Percentiles rank a stretch among this genome's conserved stretches.
Conservation (phyloP, 2,113 vertebrate species). For the Triplophysa siluroides region DNA sequence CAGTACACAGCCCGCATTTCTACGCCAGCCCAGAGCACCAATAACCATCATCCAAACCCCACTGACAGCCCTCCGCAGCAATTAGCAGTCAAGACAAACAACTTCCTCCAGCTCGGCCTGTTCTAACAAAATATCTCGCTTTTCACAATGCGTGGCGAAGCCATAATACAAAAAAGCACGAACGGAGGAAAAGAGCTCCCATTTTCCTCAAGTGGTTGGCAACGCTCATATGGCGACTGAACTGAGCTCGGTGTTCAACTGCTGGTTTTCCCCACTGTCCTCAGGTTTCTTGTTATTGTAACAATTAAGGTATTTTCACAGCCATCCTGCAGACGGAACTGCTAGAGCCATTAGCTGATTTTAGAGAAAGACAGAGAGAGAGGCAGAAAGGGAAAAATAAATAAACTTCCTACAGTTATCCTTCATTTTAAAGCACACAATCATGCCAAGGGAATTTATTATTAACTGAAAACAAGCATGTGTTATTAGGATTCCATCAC, state of each 20-base stretch:
- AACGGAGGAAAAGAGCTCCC: neutral
- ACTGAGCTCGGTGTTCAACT: conserved; percentile 27
- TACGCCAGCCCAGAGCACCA: conserved; percentile 53
- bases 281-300: conserved; percentile 49
- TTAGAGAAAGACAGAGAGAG: conserved; percentile 10
- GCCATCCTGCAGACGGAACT: conserved; percentile 49
- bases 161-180: conserved; percentile 10
- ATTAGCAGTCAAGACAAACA: conserved; percentile 34
- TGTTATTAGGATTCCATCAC: neutral
- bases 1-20: conserved; percentile 31
- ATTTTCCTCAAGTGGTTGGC: conserved; percentile 25
- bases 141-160: neutral
- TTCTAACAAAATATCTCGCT: conserved; percentile 18
- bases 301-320: conserved; percentile 53
- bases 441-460: neutral
- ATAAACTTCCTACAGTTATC: conserved; percentile 31
- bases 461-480: neutral
- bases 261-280: conserved; percentile 40
- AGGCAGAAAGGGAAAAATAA: conserved; percentile 5
- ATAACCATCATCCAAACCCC: conserved; percentile 26
- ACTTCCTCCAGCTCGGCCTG: conserved; percentile 17
- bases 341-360: conserved; percentile 41
- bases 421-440: neutral
- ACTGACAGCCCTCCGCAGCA: conserved; percentile 36
- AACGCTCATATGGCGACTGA: neutral